Percentiles rank a stretch among this genome's conserved stretches.
phyloP scores from a whole-genome alignment of 2,888 invertebrate species.

The Cephus runcator region DNA sequence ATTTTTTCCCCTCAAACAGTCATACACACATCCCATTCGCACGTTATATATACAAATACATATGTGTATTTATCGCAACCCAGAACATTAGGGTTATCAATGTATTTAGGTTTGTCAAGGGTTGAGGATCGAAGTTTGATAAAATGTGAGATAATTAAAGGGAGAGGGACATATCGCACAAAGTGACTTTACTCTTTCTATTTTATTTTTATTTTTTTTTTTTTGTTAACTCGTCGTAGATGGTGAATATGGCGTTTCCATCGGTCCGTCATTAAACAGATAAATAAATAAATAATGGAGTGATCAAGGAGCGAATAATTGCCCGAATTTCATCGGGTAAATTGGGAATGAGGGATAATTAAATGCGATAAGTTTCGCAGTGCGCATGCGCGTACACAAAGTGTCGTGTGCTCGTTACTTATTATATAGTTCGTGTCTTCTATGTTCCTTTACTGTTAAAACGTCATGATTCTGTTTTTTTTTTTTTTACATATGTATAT shows the following conservation, averaged over 20 bases:
- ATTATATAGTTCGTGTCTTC: constrained; percentile 28
- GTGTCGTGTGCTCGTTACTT: constrained; percentile 37
- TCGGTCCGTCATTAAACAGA: background rate
- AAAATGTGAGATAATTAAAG: background rate
- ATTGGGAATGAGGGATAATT: background rate
- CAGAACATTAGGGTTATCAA: background rate
- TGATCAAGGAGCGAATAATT: background rate
- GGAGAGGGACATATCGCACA: background rate
- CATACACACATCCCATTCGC: background rate
- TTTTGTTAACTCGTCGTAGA: background rate
- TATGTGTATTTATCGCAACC: background rate
- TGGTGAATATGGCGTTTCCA: background rate
- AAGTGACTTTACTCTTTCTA: background rate
- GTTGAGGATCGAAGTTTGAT: background rate
- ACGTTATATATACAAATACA: background rate
- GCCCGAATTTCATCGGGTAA: background rate
- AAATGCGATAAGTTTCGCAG: background rate
- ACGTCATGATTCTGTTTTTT: constrained; percentile 14
- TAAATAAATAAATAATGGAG: background rate
- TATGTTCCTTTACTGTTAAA: constrained; percentile 41
- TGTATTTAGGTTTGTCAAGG: background rate
- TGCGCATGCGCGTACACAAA: background rate
- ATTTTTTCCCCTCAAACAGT: background rate
- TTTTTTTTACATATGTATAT: background rate
- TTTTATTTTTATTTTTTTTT: background rate